Base-by-base conservation (phyloP, 2,113 vertebrate genomes). In the Muntiacus reevesi region DNA sequence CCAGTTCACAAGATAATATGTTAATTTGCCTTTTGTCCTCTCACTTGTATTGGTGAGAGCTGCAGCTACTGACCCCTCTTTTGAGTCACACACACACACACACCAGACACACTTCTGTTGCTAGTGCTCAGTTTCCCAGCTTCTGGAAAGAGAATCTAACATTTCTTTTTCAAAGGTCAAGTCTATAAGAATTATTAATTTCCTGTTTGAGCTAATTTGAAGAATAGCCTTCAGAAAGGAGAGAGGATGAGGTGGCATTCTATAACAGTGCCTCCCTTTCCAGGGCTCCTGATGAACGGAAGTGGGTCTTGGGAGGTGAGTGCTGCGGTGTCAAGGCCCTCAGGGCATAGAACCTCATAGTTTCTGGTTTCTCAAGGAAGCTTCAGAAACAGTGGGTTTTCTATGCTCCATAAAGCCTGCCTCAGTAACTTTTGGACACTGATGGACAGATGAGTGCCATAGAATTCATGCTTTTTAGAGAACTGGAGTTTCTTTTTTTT, bases 151-250 rank as follows among this genome's bases (percentile, higher is more conserved):
- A 98, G 97, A 92, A 98, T 94, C 92, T 97, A 98, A 97, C 67
- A 87, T 94, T 98, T 98, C 97, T 96, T 97, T 98, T 98, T 93
- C 95, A 98, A 98, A 99, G 98, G 98, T 99, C 98, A 98, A 95
- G 95, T 97, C 98, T 97, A 98, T 98, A 97, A 97, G 91, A 45
- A 95, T 54, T 94, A 98, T 98, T 98, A 97, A 98, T 98, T 98
- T 98, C 97, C 97, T 94, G 92, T 97, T 98, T 97, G 97, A 98
- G 97, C 97, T 97, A 86, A 92, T 95, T 95, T 97, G 74, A 95
- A 95, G 82, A 95, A 78, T 45, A 94, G 85, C 45, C 50, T 97
- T 92, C 89, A 92, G 93, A 89, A 89, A 23, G 57, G 55, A 84
- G 55, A 84, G 81, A 64, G 82, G 82, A 30, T 1, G 4, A 17